Percentiles rank a stretch among this genome's conserved stretches.
These are phyloP conservation scores for Ceyx margarethae DNA, from an alignment of 2,113 vertebrate species.

Conservation along the genomic window DNA sequence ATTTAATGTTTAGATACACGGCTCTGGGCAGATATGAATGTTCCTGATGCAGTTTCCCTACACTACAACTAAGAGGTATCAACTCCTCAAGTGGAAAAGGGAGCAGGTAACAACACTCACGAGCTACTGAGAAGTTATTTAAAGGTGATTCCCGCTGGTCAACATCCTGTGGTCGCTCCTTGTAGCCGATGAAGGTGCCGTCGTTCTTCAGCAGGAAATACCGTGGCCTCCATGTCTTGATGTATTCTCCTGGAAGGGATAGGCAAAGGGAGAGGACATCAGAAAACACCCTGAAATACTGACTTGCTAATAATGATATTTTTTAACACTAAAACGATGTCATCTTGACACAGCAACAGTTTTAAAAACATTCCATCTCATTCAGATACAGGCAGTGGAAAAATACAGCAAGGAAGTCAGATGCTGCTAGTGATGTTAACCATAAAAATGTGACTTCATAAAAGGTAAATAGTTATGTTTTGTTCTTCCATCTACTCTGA, in stretches of 20 bases:
- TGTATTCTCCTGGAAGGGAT: constrained; percentile 87
- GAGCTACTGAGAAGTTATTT: constrained; percentile 98
- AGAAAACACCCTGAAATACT: background rate
- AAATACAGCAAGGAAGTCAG: constrained; percentile 35
- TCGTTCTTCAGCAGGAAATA: constrained; percentile 96
- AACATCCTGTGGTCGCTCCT: constrained; percentile 92
- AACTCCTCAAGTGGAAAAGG: background rate
- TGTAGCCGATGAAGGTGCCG: constrained; percentile 96
- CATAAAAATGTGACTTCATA: constrained; percentile 26
- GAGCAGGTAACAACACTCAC: constrained; percentile 78
- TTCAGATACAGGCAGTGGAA: constrained; percentile 17
- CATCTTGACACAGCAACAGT: background rate
- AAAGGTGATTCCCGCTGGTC: constrained; percentile 94
- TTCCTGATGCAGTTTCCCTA: background rate
- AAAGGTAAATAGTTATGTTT: constrained; percentile 44
- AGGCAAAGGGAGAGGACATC: background rate
- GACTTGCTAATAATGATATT: background rate
- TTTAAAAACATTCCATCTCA: constrained; percentile 8
- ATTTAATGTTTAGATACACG: background rate
- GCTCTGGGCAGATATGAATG: background rate
- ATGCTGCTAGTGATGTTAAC: background rate
- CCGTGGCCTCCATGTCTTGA: constrained; percentile 95
- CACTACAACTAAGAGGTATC: background rate
- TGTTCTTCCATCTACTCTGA: constrained; percentile 21
- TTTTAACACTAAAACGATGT: background rate